phyloP scores from a whole-genome alignment of 2,888 invertebrate species.

The Agrochola macilenta region DNA sequence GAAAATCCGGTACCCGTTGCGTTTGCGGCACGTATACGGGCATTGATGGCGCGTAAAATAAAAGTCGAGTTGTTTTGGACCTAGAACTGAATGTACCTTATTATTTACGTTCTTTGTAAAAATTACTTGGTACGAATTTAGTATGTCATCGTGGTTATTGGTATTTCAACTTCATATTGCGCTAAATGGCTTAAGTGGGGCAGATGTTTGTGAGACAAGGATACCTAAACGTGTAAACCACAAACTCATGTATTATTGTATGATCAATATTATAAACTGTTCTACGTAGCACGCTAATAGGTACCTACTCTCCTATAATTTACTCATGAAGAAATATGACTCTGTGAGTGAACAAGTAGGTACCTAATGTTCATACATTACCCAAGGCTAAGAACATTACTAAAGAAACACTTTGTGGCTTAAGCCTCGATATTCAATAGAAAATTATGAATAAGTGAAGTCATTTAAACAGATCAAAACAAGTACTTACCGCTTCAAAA shows the following conservation, averaged over 20 bases:
- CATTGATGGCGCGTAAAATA: background rate
- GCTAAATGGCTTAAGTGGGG: background rate
- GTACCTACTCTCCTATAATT: slow-evolving; percentile 13
- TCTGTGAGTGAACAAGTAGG: background rate
- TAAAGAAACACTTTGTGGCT: no score
- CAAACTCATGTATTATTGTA: slow-evolving; percentile 15
- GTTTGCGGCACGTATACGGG: background rate
- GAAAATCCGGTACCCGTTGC: background rate
- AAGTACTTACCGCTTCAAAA: background rate
- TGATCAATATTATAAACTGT: slow-evolving; percentile 23
- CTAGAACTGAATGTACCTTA: background rate
- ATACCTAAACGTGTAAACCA: slow-evolving; percentile 31
- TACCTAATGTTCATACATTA: background rate
- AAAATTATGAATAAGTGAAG: background rate
- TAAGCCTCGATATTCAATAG: background rate
- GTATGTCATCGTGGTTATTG: slow-evolving; percentile 16
- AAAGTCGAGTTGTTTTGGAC: background rate
- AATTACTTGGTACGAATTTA: background rate
- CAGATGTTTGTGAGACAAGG: slow-evolving; percentile 19
- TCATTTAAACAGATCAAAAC: background rate
- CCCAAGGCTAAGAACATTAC: background rate
- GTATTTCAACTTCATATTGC: slow-evolving; percentile 13
- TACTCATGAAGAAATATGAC: slow-evolving; percentile 22
- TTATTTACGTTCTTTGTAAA: background rate
- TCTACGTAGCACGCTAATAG: background rate